A percentile compares a stretch with the other conserved stretches of the same genome.
phyloP scores from a whole-genome alignment of 2,888 invertebrate genomes.

The Synergus itoensis region DNA sequence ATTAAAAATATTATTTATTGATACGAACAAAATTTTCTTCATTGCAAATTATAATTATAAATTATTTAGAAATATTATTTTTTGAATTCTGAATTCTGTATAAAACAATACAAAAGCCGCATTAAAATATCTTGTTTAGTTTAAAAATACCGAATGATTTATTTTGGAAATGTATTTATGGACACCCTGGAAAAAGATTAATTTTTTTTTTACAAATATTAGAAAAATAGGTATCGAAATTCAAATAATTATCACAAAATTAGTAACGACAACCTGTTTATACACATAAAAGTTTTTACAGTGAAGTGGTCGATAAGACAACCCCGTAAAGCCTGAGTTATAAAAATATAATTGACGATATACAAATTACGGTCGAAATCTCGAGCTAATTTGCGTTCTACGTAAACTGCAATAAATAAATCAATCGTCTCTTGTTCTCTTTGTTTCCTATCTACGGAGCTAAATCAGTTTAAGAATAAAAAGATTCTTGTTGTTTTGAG shows the following conservation, averaged over 20 bases:
- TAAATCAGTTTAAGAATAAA: slow-evolving; percentile 24
- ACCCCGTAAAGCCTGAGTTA: not conserved
- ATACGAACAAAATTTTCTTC: no score
- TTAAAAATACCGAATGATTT: no score
- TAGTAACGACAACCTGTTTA: slow-evolving; percentile 2
- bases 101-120: no score
- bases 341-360: slow-evolving; percentile 22
- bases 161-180: not conserved
- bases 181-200: not conserved
- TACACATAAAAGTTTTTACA: slow-evolving; percentile 8
- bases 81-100: no score
- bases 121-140: not conserved
- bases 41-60: no score
- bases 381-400: slow-evolving; percentile 14
- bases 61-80: no score
- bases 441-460: slow-evolving; percentile 37
- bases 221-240: not conserved
- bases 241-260: not conserved
- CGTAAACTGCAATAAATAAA: slow-evolving; percentile 37
- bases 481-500: slow-evolving; percentile 35
- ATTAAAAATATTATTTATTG: no score
- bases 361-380: slow-evolving; percentile 34
- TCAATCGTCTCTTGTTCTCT: slow-evolving; percentile 33
- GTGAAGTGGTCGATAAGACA: not conserved
- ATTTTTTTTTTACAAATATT: not conserved